These are phyloP conservation scores for Chlorodrepanis virens DNA, from an alignment of 2,113 vertebrate species.

Conservation along the genomic window DNA sequence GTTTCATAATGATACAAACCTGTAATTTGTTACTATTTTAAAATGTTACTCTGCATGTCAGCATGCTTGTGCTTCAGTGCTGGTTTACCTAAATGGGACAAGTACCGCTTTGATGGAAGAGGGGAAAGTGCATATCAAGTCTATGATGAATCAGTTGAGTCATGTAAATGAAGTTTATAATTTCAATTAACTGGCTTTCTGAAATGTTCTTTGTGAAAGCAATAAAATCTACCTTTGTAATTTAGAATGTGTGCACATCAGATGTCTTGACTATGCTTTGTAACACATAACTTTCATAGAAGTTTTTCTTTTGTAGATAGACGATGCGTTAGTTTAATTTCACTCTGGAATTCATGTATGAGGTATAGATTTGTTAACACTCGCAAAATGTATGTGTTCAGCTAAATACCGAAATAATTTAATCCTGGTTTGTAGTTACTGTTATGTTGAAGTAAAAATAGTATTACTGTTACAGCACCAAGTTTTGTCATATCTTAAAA, in stretches of 20 bases:
- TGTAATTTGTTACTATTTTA: background rate
- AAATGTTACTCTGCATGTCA: background rate
- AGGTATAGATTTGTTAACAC: background rate
- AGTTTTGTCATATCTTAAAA: background rate
- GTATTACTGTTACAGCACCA: background rate
- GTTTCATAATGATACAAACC: background rate
- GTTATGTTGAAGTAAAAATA: background rate
- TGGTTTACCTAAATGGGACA: background rate
- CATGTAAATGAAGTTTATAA: background rate
- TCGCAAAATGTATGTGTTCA: background rate
- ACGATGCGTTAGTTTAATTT: background rate
- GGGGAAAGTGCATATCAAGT: background rate
- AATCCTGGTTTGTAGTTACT: background rate
- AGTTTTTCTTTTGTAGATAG: background rate
- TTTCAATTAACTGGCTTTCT: background rate
- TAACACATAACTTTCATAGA: background rate
- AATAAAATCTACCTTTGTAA: background rate
- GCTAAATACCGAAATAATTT: background rate
- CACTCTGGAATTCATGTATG: background rate
- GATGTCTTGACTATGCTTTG: background rate
- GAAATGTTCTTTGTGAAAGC: background rate
- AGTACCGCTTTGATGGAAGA: background rate
- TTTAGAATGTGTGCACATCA: background rate
- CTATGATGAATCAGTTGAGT: background rate
- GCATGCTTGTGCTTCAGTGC: background rate